A percentile compares a stretch with the other conserved stretches of the same genome.
These are phyloP conservation scores for Oxygymnocypris stewartii DNA, from an alignment of 2,113 vertebrate genomes.

Conservation along the genomic window DNA sequence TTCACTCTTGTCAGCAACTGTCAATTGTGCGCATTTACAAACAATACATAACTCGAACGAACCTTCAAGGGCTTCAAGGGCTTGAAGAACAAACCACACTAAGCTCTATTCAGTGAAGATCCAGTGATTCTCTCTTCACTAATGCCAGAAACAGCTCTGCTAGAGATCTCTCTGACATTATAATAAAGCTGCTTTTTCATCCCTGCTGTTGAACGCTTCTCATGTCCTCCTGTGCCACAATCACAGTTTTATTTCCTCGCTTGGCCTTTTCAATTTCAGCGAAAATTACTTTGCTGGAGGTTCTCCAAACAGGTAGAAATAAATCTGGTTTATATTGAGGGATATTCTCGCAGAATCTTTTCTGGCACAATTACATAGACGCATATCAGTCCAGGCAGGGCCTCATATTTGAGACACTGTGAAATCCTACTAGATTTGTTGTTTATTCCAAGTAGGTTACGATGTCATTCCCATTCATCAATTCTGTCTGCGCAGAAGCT, in stretches of 20 bases:
- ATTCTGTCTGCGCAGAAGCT: background rate
- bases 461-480: slow-evolving; percentile 14
- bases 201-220: slow-evolving; percentile 23
- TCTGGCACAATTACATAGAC: slow-evolving; percentile 8
- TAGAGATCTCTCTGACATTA: slow-evolving; percentile 28
- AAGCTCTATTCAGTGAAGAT: slow-evolving; percentile 17
- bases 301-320: background rate
- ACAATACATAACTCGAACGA: background rate
- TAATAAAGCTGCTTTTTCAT: slow-evolving; percentile 35
- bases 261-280: slow-evolving; percentile 10
- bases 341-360: slow-evolving; percentile 19
- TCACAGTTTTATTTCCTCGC: slow-evolving; percentile 5
- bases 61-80: slow-evolving; percentile 14
- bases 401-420: background rate
- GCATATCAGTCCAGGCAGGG: background rate
- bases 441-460: slow-evolving; percentile 14
- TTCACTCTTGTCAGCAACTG: slow-evolving; percentile 2
- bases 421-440: slow-evolving; percentile 6
- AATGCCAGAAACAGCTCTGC: slow-evolving; percentile 21
- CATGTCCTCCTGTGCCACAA: background rate
- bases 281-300: background rate
- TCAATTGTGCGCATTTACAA: background rate
- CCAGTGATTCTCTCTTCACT: slow-evolving; percentile 9
- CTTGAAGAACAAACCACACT: slow-evolving; percentile 1
- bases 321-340: background rate